These are phyloP conservation scores for Solea solea DNA, from an alignment of 2,113 vertebrate species.

Conservation along the genomic window DNA sequence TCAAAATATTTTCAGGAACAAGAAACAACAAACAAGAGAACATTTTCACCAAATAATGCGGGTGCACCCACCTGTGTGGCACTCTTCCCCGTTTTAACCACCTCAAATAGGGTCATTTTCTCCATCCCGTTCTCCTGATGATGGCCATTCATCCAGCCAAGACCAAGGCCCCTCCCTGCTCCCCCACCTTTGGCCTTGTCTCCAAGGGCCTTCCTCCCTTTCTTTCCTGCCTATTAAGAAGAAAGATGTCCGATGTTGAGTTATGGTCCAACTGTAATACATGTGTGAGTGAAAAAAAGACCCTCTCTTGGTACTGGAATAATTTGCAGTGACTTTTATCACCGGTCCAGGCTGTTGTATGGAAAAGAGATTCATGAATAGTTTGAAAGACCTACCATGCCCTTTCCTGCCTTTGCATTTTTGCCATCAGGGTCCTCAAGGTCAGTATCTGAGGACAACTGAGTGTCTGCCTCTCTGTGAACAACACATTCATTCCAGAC, in stretches of 20 bases:
- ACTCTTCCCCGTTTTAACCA: conserved; percentile 96
- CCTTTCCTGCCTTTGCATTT: conserved; percentile 89
- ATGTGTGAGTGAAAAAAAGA: background rate
- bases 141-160: conserved; percentile 90
- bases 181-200: conserved; percentile 86
- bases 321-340: background rate
- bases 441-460: conserved; percentile 95
- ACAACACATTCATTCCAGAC: conserved; percentile 50
- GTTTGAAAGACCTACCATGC: conserved; percentile 81
- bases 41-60: background rate
- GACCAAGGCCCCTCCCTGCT: conserved; percentile 83
- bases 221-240: conserved; percentile 84
- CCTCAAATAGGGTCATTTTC: conserved; percentile 96
- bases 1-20: too few species aligned
- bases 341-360: too few species aligned
- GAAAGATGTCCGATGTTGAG: background rate
- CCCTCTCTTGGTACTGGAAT: background rate
- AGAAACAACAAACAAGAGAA: too few species aligned
- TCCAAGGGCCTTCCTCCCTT: conserved; percentile 87
- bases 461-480: conserved; percentile 93
- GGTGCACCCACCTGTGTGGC: conserved; percentile 92
- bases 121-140: conserved; percentile 96
- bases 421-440: conserved; percentile 94
- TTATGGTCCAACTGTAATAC: background rate
- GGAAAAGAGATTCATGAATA: too few species aligned